Evolutionary conservation across 2,113 vertebrate species (phyloP).

Genomic region (Toxostoma redivivum): DNA sequence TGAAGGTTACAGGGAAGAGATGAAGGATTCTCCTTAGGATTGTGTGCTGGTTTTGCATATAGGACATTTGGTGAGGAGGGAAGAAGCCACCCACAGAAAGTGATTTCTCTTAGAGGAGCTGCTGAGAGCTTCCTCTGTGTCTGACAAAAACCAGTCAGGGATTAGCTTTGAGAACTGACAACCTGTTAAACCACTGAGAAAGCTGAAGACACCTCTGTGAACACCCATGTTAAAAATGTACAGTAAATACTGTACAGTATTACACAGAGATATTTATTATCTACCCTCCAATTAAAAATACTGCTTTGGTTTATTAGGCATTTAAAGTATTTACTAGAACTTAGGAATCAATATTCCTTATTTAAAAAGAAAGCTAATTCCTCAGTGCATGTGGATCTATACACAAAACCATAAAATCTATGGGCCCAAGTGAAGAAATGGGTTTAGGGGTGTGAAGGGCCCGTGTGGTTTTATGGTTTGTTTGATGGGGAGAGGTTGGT

Average conservation of each 20-base stretch:
- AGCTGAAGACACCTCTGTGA: too few relatives aligned
- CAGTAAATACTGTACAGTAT: neutral
- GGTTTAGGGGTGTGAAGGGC: accelerated
- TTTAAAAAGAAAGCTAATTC: neutral
- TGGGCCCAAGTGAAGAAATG: neutral
- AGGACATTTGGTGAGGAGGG: too few relatives aligned
- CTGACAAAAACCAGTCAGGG: too few relatives aligned
- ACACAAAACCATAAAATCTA: neutral
- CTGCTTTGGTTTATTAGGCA: neutral
- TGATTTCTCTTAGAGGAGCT: too few relatives aligned
- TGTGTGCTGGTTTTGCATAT: too few relatives aligned
- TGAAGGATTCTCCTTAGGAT: neutral
- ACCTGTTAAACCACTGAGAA: too few relatives aligned
- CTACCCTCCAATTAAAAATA: neutral
- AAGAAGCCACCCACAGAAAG: too few relatives aligned
- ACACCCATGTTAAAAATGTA: too few relatives aligned
- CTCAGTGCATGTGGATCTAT: neutral
- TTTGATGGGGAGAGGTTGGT: neutral
- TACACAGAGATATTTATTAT: neutral
- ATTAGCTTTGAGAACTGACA: too few relatives aligned
- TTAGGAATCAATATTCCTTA: neutral
- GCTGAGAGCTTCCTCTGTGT: too few relatives aligned
- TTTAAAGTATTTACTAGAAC: neutral
- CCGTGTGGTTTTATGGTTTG: accelerated
- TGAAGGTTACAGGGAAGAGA: neutral